Evolutionary conservation across 2,113 vertebrate genomes (phyloP).

Genomic region (Aptenodytes forsteri): DNA sequence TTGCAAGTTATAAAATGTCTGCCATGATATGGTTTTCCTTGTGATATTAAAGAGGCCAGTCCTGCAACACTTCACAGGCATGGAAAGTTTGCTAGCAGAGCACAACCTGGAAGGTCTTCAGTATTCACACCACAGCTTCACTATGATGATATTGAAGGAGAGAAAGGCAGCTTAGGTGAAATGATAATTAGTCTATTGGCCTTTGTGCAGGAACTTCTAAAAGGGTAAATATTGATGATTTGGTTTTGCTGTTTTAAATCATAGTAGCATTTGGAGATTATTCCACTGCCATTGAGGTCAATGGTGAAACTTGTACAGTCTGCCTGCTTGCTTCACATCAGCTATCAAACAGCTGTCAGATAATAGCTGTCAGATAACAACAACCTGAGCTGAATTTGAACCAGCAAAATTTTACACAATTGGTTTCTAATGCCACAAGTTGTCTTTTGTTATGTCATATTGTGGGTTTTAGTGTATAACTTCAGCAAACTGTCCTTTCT

Average conservation of each 20-base stretch:
- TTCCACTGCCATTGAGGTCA: neutral
- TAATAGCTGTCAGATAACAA: neutral
- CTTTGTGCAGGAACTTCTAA: neutral
- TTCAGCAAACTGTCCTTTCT: neutral
- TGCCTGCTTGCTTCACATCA: neutral
- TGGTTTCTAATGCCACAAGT: neutral
- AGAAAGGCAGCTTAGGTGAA: neutral
- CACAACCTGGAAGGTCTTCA: neutral
- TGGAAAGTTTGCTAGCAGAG: neutral
- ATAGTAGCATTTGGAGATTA: neutral
- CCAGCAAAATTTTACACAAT: neutral
- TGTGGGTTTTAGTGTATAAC: neutral
- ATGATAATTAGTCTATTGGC: neutral
- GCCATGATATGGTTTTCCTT: neutral
- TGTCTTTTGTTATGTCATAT: neutral
- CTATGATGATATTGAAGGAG: neutral
- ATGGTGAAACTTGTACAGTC: neutral
- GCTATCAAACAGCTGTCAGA: neutral
- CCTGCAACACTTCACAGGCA: neutral
- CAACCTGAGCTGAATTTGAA: conserved; percentile 29
- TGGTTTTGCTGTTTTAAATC: neutral
- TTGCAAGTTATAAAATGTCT: neutral
- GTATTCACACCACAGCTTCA: neutral
- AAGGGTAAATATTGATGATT: neutral
- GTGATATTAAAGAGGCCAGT: neutral